These are phyloP conservation scores for Xiphias gladius DNA, from an alignment of 2,113 vertebrate genomes.

Conservation along the genomic window DNA sequence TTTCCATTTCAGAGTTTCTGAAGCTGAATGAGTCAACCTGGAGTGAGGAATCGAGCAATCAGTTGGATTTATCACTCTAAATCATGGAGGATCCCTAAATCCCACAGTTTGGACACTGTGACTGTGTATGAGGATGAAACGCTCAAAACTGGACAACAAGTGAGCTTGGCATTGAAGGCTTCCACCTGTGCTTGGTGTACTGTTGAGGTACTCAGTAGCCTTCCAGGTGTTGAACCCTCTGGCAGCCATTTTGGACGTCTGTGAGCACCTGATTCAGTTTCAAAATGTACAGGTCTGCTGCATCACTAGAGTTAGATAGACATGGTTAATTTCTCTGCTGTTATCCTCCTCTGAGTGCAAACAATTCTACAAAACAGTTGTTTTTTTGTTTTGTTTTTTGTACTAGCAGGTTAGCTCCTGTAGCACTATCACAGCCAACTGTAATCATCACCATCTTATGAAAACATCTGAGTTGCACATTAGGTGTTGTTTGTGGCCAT, in stretches of 20 bases:
- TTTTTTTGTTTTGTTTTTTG: too few relatives aligned
- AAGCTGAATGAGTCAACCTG: constrained; percentile 41
- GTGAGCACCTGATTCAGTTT: constrained; percentile 18
- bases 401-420: too few relatives aligned
- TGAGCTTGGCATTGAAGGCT: constrained; percentile 31
- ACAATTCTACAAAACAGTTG: background rate
- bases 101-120: constrained; percentile 35
- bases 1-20: constrained; percentile 64
- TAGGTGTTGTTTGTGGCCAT: background rate
- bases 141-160: constrained; percentile 26
- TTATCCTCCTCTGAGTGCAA: background rate
- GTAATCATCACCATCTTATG: background rate
- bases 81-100: constrained; percentile 45
- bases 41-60: constrained; percentile 23
- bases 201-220: constrained; percentile 32
- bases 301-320: background rate
- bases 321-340: background rate
- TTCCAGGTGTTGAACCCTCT: constrained; percentile 35
- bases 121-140: constrained; percentile 40
- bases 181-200: constrained; percentile 45
- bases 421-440: too few relatives aligned
- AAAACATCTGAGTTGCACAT: too few relatives aligned
- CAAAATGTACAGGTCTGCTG: constrained; percentile 1
- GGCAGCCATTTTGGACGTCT: constrained; percentile 64
- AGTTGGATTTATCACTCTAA: constrained; percentile 31